Conservation (phyloP, 2,113 vertebrate genomes). For the Coptodon rendalli region DNA sequence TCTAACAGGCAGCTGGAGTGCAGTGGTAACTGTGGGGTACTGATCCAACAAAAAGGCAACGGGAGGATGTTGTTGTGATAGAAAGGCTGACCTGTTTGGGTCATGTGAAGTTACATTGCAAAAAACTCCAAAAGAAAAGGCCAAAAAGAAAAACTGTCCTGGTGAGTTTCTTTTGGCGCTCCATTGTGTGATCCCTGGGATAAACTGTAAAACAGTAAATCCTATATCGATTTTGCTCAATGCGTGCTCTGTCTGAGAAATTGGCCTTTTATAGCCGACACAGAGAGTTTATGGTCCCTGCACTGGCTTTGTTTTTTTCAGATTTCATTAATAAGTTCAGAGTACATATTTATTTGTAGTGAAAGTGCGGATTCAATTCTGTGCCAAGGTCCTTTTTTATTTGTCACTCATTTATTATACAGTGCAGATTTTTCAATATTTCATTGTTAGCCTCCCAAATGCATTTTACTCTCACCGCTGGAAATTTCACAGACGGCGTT, state of each 20-base stretch:
- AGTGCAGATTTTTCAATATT: neutral
- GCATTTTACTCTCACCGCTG: neutral
- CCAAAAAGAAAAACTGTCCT: neutral
- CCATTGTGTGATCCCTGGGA: neutral
- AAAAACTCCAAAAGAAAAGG: neutral
- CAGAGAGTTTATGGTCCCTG: neutral
- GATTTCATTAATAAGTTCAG: neutral
- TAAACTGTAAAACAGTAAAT: neutral
- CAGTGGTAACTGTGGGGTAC: neutral
- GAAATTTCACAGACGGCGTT: neutral
- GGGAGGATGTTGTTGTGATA: conserved; percentile 4
- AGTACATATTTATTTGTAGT: neutral
- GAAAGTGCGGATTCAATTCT: neutral
- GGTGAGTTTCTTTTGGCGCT: neutral
- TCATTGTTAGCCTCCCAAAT: neutral
- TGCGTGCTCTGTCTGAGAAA: neutral
- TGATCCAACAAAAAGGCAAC: neutral
- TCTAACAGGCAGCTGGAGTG: neutral
- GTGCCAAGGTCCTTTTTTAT: neutral
- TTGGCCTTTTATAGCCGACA: neutral
- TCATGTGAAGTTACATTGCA: neutral
- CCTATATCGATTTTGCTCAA: neutral
- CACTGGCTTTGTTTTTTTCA: neutral
- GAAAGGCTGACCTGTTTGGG: neutral
- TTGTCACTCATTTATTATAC: neutral